Evolutionary conservation across 1,140 invertebrate genomes (phyloP).

Genomic region (Lepidostoma basale): DNA sequence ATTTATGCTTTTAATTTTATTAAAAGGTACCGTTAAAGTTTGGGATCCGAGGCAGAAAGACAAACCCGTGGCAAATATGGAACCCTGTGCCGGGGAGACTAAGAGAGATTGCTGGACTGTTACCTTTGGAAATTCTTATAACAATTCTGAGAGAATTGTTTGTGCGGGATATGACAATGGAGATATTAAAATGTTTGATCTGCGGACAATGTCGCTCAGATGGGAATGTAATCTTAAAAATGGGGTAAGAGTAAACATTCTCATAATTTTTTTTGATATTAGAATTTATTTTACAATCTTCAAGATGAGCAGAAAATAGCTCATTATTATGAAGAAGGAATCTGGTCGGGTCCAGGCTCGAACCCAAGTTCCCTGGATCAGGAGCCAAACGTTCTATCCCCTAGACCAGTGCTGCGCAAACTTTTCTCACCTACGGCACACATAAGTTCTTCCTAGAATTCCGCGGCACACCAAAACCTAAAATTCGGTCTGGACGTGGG

Average conservation of each 20-base stretch:
- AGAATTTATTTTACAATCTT: no score
- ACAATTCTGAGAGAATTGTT: slow-evolving; percentile 82
- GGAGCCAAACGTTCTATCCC: no score
- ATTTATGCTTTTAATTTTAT: slow-evolving; percentile 22
- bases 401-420: no score
- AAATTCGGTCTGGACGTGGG: no score
- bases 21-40: slow-evolving; percentile 86
- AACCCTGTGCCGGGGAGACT: slow-evolving; percentile 66
- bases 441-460: no score
- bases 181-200: slow-evolving; percentile 93
- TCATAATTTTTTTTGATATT: no score
- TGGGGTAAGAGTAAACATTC: slow-evolving; percentile 67
- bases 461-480: no score
- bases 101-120: slow-evolving; percentile 87
- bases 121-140: slow-evolving; percentile 87
- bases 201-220: slow-evolving; percentile 79
- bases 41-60: slow-evolving; percentile 94
- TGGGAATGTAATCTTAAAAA: slow-evolving; percentile 95
- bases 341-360: no score
- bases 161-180: slow-evolving; percentile 96
- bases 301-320: no score
- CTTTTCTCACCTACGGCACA: no score
- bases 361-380: no score
- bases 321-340: no score
- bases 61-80: slow-evolving; percentile 86